Base-by-base conservation (phyloP, 2,888 invertebrate genomes). In the Automeris io region DNA sequence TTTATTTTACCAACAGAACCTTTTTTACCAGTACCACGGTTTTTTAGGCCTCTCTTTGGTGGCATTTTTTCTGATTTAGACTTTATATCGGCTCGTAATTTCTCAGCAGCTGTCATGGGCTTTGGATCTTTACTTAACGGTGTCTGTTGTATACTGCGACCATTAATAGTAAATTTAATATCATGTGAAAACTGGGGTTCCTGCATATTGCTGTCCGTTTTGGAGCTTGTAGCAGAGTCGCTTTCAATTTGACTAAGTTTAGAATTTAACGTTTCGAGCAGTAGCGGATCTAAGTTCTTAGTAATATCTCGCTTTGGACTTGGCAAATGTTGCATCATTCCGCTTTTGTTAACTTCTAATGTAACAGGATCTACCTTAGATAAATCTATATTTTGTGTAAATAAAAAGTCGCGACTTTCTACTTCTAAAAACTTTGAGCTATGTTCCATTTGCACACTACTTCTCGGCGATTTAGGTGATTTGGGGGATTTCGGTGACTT, bases 221-320 rank as follows among this genome's bases (percentile, higher is more conserved):
- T 90, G 0, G 92, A 92, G 54, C 92, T 92, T 1, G 92, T 92
- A 0, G 91, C 92, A 0, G 92, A 92, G 70, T 93, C 92, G 54
- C 92, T 92, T 76, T 93, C 92, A 33, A 93, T 92, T 74, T 92
- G 92, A 61, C 92, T 92, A 3, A 93, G 63, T 71, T 93, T 92
- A 5, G 91, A 91, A 63, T 91, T 93, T 0, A 92, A 71, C 5
- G 92, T 91, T 63, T 92, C 92, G 6, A 92, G 70, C 33, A 91
- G 71, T 4, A 89, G 87, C 1, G 92, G 92, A 71, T 93, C 92
- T 57, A 92, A 90, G 52, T 83, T 81, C 59, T 91, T 90, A 1
- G 91, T 90, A 29, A 92, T 92, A 59, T 92, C 92, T 23, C 92
- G 78, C 59, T 92, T 92, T 0, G 92, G 92, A 56, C 92, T 92